A percentile compares a stretch with the other conserved stretches of the same genome.
phyloP scores from a whole-genome alignment of 2,113 vertebrate species.

The Gallinago paraguaiae region DNA sequence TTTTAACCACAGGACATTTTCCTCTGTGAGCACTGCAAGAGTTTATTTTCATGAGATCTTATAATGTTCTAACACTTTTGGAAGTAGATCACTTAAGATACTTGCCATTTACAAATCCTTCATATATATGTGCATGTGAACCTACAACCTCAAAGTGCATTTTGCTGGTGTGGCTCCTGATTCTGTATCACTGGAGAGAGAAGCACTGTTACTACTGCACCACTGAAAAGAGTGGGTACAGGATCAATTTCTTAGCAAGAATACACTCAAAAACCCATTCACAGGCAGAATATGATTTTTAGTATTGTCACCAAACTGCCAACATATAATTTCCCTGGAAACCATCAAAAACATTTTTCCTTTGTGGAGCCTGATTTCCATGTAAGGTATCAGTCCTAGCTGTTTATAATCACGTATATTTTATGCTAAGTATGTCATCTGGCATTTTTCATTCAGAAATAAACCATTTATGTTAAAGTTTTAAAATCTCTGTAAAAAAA shows the following conservation, averaged over 20 bases:
- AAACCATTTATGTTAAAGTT: background rate
- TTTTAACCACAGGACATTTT: background rate
- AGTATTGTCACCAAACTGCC: background rate
- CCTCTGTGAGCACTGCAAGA: background rate
- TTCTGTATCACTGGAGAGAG: background rate
- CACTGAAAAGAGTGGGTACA: background rate
- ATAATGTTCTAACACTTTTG: background rate
- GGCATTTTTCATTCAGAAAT: background rate
- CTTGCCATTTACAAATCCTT: background rate
- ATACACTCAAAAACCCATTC: accelerated
- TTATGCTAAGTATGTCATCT: background rate
- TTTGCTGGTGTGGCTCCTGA: background rate
- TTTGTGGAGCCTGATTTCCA: background rate
- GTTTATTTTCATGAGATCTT: background rate
- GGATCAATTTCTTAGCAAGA: background rate
- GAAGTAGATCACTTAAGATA: background rate
- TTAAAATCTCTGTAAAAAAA: background rate
- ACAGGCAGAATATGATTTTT: background rate
- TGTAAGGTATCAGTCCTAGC: background rate
- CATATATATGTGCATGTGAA: background rate
- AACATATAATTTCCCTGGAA: background rate
- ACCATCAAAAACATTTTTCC: background rate
- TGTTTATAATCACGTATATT: background rate
- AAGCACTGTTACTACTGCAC: background rate
- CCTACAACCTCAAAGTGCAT: background rate